A percentile compares a stretch with the other conserved stretches of the same genome.
These are phyloP conservation scores for Rhodophaea formosa DNA, from an alignment of 2,888 invertebrate genomes.

Conservation along the genomic window DNA sequence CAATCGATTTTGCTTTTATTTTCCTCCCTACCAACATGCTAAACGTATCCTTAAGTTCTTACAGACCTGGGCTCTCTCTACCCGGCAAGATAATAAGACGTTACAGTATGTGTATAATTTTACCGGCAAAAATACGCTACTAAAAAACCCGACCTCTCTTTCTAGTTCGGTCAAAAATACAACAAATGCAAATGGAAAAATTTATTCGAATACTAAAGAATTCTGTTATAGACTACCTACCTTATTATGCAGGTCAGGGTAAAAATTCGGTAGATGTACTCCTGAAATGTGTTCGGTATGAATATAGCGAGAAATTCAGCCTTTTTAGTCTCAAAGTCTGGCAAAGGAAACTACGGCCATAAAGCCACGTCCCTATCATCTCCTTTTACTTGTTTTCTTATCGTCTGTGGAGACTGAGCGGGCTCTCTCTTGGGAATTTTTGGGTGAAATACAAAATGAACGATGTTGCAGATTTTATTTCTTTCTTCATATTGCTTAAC, in stretches of 20 bases:
- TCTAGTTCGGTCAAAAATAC: no score
- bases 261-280: not conserved
- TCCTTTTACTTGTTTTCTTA: slow-evolving; percentile 12
- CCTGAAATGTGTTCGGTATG: not conserved
- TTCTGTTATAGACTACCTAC: not conserved
- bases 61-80: no score
- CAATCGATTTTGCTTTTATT: no score
- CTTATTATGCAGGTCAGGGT: not conserved
- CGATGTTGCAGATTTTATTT: not conserved
- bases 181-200: no score
- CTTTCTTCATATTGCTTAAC: no score
- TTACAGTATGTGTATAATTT: no score
- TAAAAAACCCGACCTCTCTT: no score
- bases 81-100: no score
- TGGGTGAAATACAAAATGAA: slow-evolving; percentile 3
- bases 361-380: slow-evolving; percentile 8
- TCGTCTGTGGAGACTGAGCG: not conserved
- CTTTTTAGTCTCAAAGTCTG: slow-evolving; percentile 2
- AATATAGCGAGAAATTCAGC: not conserved
- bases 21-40: no score
- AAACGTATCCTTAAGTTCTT: no score
- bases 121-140: no score
- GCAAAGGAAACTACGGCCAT: slow-evolving; percentile 13
- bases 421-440: slow-evolving; percentile 3
- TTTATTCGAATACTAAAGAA: not conserved